Base-by-base conservation (phyloP, 37 sponge, comb jelly and placozoan species). In the Ephydatia muelleri region DNA sequence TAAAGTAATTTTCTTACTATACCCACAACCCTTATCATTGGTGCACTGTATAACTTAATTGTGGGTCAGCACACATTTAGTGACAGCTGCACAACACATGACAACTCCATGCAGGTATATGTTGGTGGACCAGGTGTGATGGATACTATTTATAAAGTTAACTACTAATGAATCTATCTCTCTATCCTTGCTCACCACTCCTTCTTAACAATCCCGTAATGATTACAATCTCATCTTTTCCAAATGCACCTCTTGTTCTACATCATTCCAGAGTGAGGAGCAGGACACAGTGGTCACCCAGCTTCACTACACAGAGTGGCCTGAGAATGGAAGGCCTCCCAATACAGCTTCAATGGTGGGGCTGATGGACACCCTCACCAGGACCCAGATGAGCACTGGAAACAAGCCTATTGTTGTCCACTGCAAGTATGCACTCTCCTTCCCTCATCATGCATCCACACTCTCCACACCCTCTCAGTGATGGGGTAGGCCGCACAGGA, bases 401-500 rank as follows among this genome's bases (percentile, higher is more conserved):
- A 92, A 92, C 73, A 85, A 80, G 26, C 74, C 86, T 16, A 85
- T 92, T 30, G 81, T 74, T 30, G 93, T 92, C 31, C 28, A 69
- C 31, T 92, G 93, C 93, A 85, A 76, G 93, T 89, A 40, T 35
- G 85, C 69, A 31, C 27, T 26, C 57, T 29, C 70, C n/a, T 4
- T 36, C 26, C 70, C 65, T 14, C 48, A 35, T 70, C 72, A 25
- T 49, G 6, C 74, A 21, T 49, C 33, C 73, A 32, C 83, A 72
- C 83, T 73, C 83, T 38, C 33, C 48, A 71, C 72, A 65, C 40
- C 22, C 48, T 38, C 48, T 16, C 75, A 88, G 94, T 82, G 83
- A 93, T 87, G 94, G 94, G 5, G 37, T 49, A 38, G 94, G 94
- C 48, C 37, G 88, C 27, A 73, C 87, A 79, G 94, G 94, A 33